Percentiles rank a stretch among this genome's conserved stretches.
Evolutionary conservation across 2,113 vertebrate genomes (phyloP).

Genomic region (Poecile atricapillus): DNA sequence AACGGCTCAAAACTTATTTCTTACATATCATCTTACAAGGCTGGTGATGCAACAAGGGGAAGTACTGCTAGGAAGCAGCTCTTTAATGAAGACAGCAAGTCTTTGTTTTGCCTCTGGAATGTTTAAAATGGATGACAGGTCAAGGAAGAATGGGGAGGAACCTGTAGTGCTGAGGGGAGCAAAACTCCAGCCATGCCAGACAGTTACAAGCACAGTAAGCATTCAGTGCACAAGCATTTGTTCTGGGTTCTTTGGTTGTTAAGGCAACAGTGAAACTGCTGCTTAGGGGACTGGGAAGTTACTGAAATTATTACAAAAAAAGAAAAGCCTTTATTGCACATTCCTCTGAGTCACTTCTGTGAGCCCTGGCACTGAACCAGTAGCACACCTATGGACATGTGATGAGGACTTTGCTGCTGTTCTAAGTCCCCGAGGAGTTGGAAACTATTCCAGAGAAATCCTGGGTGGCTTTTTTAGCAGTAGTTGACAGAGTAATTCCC

Average conservation of each 20-base stretch:
- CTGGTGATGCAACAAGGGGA: not conserved
- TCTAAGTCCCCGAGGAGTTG: not conserved
- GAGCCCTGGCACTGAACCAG: not conserved
- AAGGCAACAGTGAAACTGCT: not conserved
- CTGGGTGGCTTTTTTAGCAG: not conserved
- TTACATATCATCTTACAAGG: not conserved
- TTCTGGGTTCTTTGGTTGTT: not conserved
- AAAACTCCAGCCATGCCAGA: not conserved
- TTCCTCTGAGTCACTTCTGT: not conserved
- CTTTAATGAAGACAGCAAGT: not conserved
- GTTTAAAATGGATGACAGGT: not conserved
- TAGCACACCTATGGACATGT: rapidly evolving
- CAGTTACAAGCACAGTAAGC: rapidly evolving
- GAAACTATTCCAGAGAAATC: not conserved
- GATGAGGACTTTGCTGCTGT: rapidly evolving
- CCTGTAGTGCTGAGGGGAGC: not conserved
- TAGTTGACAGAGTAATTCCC: not conserved
- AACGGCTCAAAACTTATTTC: not conserved
- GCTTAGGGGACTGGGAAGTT: not conserved
- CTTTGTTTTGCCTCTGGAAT: not conserved
- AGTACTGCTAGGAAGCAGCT: not conserved
- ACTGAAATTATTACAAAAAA: not conserved
- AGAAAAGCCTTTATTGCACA: not conserved
- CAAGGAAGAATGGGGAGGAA: not conserved
- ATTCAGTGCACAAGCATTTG: rapidly evolving